Percentiles rank a stretch among this genome's conserved stretches.
phyloP scores from a whole-genome alignment of 1,140 invertebrate species.

The Nilaparvata lugens region DNA sequence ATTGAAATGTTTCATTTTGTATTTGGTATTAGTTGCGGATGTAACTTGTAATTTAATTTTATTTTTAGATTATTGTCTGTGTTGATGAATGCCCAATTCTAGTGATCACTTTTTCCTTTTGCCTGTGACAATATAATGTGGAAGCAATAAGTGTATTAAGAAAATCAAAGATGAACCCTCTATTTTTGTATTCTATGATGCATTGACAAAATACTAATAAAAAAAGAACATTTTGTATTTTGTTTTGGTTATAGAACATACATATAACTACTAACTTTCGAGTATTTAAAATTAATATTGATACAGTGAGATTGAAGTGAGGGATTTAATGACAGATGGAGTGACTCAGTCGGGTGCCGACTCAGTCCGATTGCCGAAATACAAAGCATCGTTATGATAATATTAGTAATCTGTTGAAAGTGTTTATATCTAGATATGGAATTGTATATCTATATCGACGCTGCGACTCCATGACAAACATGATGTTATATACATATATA shows the following conservation, averaged over 20 bases:
- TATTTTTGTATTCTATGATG: conserved; percentile 38
- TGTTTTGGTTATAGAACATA: conserved; percentile 14
- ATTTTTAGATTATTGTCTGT: not conserved
- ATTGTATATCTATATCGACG: too few relatives aligned
- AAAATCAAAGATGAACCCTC: conserved; percentile 38
- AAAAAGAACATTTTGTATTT: conserved; percentile 17
- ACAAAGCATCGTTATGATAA: too few relatives aligned
- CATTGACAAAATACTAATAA: conserved; percentile 27
- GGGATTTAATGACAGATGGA: too few relatives aligned
- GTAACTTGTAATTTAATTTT: not conserved
- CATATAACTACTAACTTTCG: conserved; percentile 13
- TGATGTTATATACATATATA: too few relatives aligned
- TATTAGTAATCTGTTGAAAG: too few relatives aligned
- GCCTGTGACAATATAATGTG: conserved; percentile 31
- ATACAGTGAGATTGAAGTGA: too few relatives aligned
- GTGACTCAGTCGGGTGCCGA: too few relatives aligned
- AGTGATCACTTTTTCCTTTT: conserved; percentile 21
- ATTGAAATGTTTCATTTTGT: not conserved
- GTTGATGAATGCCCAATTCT: not conserved
- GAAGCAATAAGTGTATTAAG: conserved; percentile 33
- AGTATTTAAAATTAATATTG: too few relatives aligned
- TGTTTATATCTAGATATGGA: too few relatives aligned
- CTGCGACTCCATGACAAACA: too few relatives aligned
- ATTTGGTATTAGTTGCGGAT: conserved; percentile 6
- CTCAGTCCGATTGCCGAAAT: too few relatives aligned